Base-by-base conservation (phyloP, 1,140 invertebrate genomes). In the Megalopta genalis region DNA sequence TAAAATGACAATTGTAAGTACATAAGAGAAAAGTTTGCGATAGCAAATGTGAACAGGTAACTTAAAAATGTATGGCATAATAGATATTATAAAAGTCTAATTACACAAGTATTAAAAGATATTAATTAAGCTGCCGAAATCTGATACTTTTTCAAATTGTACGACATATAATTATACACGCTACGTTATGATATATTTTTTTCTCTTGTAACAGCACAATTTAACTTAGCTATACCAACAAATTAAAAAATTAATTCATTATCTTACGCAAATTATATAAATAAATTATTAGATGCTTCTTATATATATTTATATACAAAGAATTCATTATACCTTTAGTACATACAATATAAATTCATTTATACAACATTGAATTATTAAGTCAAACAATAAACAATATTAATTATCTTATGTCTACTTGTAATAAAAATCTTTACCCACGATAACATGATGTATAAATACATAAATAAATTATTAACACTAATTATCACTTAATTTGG, bases 391-490 rank as follows among this genome's bases (percentile, higher is more conserved):
- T 64, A 78, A 64, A 39, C 18, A 54, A 63, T 18, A 72, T 42
- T n/a, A 63, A 32, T 67, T 62, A 49, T 16, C 21, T 71, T 78
- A 72, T 12, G 23, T 14, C 23, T 71, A 78, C 3, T 57, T 10
- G 9, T 39, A 71, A 71, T 77, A 77, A 71, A 71, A 77, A 64
- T 71, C 60, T 77, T 63, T 77, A 77, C 4, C 37, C 18, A 27
- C 14, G 39, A 64, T 78, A 65, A 78, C 21, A 65, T 8, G 37
- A 64, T 72, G 39, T 54, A 25, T 72, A 78, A 78, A 72, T 78
- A 57, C 59, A 64, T 23, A 57, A 78, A 78, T 78, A 78, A 78
- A 78, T 65, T 76, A 76, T 76, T 68, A 78, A 63, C 49, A 10
- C 14, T 72, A 57, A 64, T 23, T 64, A 72, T 72, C 49, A 72